phyloP scores from a whole-genome alignment of 2,113 vertebrate species.

The human (Homo sapiens) region GRCh38 chr6:13348001-13348500 shows the following conservation, averaged over 20 bases:
- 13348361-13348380: background rate
- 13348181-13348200: background rate
- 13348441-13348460: background rate
- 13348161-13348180: background rate
- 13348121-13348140: background rate
- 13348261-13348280: background rate
- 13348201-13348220: background rate
- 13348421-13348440: background rate
- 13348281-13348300: background rate
- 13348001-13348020: background rate
- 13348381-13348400: background rate
- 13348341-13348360: background rate
- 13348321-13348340: background rate
- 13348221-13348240: background rate
- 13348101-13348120: background rate
- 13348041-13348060: background rate
- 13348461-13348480: too few relatives aligned
- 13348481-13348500: background rate
- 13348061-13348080: rapidly evolving
- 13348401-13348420: background rate
- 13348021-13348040: background rate
- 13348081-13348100: background rate
- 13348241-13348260: background rate
- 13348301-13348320: background rate
- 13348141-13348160: background rate